phyloP scores from a whole-genome alignment of 2,113 vertebrate genomes.

The Campylomormyrus tamandua region DNA sequence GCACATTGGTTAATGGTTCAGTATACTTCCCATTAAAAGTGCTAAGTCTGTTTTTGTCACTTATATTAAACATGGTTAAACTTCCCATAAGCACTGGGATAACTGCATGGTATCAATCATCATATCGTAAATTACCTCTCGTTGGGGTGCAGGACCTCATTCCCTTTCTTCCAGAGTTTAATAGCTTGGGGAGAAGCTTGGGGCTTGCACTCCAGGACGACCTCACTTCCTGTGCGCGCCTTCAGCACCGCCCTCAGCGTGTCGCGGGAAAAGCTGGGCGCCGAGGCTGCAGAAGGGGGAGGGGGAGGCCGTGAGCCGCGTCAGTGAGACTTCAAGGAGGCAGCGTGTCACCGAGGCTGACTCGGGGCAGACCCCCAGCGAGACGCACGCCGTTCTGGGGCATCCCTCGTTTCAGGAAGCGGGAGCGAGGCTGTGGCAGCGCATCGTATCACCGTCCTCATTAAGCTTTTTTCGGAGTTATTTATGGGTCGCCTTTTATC shows the following conservation, averaged over 20 bases:
- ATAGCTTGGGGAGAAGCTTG: conserved; percentile 79
- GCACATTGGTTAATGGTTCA: background rate
- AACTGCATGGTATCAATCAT: background rate
- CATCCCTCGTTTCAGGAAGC: background rate
- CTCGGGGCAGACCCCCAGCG: conserved; percentile 22
- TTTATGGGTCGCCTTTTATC: conserved; percentile 23
- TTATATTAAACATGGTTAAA: background rate
- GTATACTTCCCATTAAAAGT: background rate
- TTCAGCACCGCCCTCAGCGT: conserved; percentile 75
- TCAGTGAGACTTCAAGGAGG: background rate
- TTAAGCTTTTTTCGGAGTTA: conserved; percentile 32
- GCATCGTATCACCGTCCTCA: conserved; percentile 20
- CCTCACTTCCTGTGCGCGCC: conserved; percentile 76
- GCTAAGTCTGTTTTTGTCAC: background rate
- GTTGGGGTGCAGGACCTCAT: conserved; percentile 66
- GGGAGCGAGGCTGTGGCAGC: background rate
- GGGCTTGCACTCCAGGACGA: conserved; percentile 84
- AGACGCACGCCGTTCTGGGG: conserved; percentile 22
- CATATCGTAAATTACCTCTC: conserved; percentile 69
- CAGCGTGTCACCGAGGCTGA: background rate
- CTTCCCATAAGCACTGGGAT: background rate
- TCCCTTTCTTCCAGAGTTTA: conserved; percentile 82
- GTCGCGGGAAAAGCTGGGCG: conserved; percentile 81
- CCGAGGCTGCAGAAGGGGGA: conserved; percentile 66
- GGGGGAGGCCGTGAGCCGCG: background rate